Percentiles rank a stretch among this genome's conserved stretches.
phyloP scores from a whole-genome alignment of 2,113 vertebrate genomes.

The Irena cyanogastra region DNA sequence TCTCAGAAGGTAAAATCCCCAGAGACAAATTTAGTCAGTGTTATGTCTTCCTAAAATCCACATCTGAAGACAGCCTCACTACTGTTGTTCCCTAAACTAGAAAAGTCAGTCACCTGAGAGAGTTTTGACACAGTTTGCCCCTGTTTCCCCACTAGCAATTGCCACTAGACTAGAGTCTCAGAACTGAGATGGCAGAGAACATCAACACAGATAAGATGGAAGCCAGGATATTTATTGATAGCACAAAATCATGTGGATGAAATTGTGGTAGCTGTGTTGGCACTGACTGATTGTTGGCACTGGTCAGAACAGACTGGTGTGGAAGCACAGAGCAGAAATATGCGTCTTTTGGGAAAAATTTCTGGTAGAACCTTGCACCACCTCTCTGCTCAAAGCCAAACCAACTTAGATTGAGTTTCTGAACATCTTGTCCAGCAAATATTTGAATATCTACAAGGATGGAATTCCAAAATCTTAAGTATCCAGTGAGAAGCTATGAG shows the following conservation, averaged over 20 bases:
- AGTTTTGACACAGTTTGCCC: neutral
- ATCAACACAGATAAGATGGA: neutral
- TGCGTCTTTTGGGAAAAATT: rapidly evolving
- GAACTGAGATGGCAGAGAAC: neutral
- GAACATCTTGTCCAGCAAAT: neutral
- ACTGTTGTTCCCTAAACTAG: neutral
- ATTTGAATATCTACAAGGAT: neutral
- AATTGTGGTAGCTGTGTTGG: neutral
- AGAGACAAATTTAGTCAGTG: neutral
- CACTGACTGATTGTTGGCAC: neutral
- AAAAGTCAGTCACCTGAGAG: neutral
- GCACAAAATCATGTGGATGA: neutral
- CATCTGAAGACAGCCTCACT: neutral
- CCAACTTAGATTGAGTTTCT: neutral
- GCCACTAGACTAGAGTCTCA: neutral
- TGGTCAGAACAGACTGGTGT: neutral
- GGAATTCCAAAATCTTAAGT: neutral
- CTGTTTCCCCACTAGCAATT: neutral
- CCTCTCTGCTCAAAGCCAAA: neutral
- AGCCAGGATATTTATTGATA: neutral
- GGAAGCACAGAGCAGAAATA: neutral
- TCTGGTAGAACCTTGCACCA: neutral
- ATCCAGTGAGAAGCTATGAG: neutral
- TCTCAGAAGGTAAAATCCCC: neutral
- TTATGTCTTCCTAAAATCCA: neutral